Conservation (phyloP, 2,888 invertebrate genomes). For the Hydraecia micacea region DNA sequence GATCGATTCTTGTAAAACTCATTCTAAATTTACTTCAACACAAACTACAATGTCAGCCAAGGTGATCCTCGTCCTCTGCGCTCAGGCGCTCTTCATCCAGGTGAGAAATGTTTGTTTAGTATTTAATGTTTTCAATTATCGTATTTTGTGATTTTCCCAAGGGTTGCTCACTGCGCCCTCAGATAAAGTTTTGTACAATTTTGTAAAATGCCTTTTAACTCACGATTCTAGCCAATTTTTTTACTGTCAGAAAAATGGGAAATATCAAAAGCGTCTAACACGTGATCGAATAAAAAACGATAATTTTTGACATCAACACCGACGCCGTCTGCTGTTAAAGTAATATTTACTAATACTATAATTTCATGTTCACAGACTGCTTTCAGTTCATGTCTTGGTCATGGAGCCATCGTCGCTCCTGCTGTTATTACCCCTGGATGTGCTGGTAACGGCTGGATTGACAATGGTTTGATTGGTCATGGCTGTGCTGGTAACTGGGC, state of each 20-base stretch:
- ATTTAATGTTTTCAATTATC: no score
- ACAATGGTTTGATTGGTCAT: slow-evolving; percentile 15
- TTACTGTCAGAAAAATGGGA: no score
- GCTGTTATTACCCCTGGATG: no score
- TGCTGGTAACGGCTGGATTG: neutral
- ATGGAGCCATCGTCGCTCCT: neutral
- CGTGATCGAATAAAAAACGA: no score
- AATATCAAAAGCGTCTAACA: no score
- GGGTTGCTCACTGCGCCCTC: no score
- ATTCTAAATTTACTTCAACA: neutral
- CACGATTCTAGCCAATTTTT: no score
- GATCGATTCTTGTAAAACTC: neutral
- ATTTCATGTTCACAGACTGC: neutral
- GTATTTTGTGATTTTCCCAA: no score
- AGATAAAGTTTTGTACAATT: no score
- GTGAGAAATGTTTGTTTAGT: slow-evolving; percentile 6
- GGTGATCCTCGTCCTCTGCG: slow-evolving; percentile 33
- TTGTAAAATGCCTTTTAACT: no score
- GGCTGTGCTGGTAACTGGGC: neutral
- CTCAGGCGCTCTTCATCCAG: slow-evolving; percentile 36
- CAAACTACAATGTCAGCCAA: slow-evolving; percentile 18
- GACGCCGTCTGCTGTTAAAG: neutral
- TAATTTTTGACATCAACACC: neutral
- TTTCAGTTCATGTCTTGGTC: slow-evolving; percentile 12
- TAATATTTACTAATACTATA: neutral